Conservation (phyloP, 1,140 invertebrate species). For the Oreohelix idahoensis region DNA sequence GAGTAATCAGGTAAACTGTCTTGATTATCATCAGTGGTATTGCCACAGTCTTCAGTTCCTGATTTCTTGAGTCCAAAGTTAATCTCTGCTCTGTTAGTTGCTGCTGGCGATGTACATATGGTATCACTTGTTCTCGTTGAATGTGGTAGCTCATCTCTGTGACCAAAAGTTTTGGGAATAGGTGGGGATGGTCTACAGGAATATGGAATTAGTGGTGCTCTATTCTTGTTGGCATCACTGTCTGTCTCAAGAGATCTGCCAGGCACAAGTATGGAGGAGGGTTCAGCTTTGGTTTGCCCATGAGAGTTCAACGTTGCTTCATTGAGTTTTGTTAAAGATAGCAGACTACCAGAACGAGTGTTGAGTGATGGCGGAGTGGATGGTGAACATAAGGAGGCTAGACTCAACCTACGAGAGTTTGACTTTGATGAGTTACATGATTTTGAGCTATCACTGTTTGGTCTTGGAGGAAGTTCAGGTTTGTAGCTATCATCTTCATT, state of each 20-base stretch:
- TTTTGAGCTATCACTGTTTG: constrained; percentile 7
- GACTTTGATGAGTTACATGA: neutral
- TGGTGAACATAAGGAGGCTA: neutral
- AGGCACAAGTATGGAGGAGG: neutral
- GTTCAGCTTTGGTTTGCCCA: neutral
- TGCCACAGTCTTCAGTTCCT: too few relatives aligned
- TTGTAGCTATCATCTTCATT: neutral
- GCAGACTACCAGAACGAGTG: too few relatives aligned
- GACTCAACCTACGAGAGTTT: neutral
- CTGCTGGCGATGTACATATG: too few relatives aligned
- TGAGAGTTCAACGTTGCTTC: neutral
- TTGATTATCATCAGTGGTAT: too few relatives aligned
- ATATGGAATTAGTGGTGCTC: neutral
- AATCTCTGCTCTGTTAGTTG: too few relatives aligned
- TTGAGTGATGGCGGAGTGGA: neutral
- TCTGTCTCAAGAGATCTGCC: neutral
- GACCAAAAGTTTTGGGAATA: neutral
- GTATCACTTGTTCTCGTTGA: too few relatives aligned
- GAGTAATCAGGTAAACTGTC: neutral
- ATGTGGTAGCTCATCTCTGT: too few relatives aligned
- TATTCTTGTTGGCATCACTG: neutral
- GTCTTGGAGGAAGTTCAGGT: neutral
- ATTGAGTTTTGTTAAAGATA: neutral
- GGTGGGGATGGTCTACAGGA: neutral
- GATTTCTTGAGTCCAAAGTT: too few relatives aligned